phyloP scores from a whole-genome alignment of 2,888 invertebrate species.

The Drosophila eohydei region DNA sequence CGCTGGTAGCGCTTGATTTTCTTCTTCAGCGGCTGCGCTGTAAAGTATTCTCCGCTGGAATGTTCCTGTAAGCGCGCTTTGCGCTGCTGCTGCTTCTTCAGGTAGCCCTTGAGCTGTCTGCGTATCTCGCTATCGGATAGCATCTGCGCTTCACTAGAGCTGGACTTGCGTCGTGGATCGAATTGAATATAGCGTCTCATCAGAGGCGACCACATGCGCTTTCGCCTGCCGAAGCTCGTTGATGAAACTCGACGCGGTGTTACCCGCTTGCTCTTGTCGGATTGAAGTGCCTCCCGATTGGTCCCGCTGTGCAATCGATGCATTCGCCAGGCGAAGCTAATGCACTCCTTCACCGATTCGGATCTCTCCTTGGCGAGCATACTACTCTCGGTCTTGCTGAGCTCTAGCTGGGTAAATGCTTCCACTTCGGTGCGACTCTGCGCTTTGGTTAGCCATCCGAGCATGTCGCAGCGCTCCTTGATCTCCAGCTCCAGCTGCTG shows the following conservation, averaged over 20 bases:
- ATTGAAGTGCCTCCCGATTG: not conserved
- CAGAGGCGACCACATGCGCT: slow-evolving; percentile 9
- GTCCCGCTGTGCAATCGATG: not conserved
- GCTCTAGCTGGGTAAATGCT: not conserved
- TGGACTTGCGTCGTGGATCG: not conserved
- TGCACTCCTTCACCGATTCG: not conserved
- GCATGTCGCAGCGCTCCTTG: slow-evolving; percentile 1
- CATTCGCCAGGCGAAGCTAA: not conserved
- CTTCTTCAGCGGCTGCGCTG: not conserved
- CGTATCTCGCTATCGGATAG: not conserved
- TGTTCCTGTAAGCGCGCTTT: no score
- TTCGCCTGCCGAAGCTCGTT: no score
- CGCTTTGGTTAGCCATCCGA: not conserved
- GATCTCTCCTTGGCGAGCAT: no score
- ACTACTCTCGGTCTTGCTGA: not conserved
- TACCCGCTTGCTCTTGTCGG: not conserved
- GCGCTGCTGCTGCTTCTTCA: not conserved
- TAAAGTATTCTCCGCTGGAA: slow-evolving; percentile 1
- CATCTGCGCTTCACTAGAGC: not conserved
- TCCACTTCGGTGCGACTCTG: not conserved
- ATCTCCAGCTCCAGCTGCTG: slow-evolving; percentile 10
- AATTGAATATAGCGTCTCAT: not conserved
- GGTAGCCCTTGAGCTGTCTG: not conserved
- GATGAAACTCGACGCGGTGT: no score
- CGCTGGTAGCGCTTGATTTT: not conserved